These are phyloP conservation scores for Kudoa iwatai DNA, from an alignment of 30 jellyfish, hydroid and myxozoan genomes.

Conservation along the genomic window DNA sequence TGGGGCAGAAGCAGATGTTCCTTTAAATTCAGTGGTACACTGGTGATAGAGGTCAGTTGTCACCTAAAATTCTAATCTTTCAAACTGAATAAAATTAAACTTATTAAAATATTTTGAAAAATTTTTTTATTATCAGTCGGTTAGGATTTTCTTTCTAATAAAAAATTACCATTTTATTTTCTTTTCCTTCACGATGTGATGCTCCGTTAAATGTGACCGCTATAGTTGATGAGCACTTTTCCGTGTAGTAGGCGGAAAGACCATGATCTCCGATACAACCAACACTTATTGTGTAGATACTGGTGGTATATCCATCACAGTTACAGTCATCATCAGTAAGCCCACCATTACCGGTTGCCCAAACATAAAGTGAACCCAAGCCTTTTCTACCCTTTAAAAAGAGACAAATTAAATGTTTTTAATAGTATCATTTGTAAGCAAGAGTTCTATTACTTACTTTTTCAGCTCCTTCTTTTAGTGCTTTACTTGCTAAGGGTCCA, in stretches of 20 bases:
- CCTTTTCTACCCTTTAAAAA: not conserved
- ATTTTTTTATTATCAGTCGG: not conserved
- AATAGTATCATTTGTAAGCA: not conserved
- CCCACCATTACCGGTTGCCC: not conserved
- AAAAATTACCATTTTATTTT: conserved; percentile 39
- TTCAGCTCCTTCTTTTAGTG: conserved; percentile 46
- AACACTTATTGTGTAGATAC: not conserved
- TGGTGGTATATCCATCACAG: not conserved
- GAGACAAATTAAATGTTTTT: not conserved
- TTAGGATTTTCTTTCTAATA: not conserved
- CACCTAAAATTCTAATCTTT: conserved; percentile 3
- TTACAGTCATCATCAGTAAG: not conserved
- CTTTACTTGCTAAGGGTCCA: conserved; percentile 86
- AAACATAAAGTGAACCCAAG: not conserved
- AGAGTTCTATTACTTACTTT: conserved; percentile 8
- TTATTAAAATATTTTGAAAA: not conserved
- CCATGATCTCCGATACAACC: not conserved
- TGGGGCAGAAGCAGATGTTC: conserved; percentile 96
- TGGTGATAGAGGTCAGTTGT: conserved; percentile 57
- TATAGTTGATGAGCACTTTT: not conserved
- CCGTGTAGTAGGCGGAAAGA: not conserved
- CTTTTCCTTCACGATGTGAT: conserved; percentile 95
- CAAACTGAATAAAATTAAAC: conserved; percentile 2
- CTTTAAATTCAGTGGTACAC: conserved; percentile 66
- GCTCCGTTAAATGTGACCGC: conserved; percentile 6